Percentiles rank a stretch among this genome's conserved stretches.
phyloP scores from a whole-genome alignment of 2,888 invertebrate genomes.

The Pharmacophagus antenor region DNA sequence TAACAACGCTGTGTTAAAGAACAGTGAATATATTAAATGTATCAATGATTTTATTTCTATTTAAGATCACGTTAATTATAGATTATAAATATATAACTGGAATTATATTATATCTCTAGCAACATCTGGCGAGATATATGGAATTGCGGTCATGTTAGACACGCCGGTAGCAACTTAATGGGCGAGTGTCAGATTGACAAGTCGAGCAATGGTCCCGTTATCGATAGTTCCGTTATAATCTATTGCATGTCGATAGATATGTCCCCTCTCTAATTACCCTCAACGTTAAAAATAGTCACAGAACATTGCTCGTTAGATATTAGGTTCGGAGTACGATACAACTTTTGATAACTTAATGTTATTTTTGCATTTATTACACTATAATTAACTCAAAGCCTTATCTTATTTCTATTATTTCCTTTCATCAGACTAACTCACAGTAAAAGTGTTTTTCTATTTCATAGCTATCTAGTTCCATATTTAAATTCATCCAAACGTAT shows the following conservation, averaged over 20 bases:
- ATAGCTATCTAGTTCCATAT: too few species aligned
- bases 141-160: constrained; percentile 27
- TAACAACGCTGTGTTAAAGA: not conserved
- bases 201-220: constrained; percentile 33
- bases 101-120: constrained; percentile 11
- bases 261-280: constrained; percentile 25
- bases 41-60: not conserved
- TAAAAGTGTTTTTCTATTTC: too few species aligned
- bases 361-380: too few species aligned
- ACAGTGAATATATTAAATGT: constrained; percentile 1
- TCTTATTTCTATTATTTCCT: too few species aligned
- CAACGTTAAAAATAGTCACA: not conserved
- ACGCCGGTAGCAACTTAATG: constrained; percentile 29
- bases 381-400: too few species aligned
- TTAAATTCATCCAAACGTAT: too few species aligned
- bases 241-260: constrained; percentile 12
- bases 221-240: constrained; percentile 31
- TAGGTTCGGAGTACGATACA: not conserved
- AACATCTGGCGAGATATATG: constrained; percentile 15
- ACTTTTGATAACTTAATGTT: not conserved
- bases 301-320: constrained; percentile 3
- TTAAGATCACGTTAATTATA: not conserved
- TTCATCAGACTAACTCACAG: too few species aligned
- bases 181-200: constrained; percentile 30
- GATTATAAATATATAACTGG: not conserved